Percentiles rank a stretch among this genome's conserved stretches.
Conservation (phyloP, 2,888 invertebrate genomes). For the Ochropacha duplaris region DNA sequence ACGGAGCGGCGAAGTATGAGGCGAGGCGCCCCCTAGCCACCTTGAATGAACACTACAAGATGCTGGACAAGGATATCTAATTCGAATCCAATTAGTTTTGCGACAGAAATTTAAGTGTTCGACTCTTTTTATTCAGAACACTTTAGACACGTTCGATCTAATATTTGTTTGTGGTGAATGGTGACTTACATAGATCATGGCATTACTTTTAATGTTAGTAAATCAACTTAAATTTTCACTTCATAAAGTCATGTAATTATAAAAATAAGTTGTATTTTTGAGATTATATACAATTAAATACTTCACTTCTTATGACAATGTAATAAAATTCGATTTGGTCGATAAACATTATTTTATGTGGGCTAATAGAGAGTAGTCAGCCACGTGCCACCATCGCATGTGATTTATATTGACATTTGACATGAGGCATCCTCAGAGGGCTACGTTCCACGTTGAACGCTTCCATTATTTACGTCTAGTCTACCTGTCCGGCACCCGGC, state of each 20-base stretch:
- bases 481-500: conserved; percentile 33
- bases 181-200: no score
- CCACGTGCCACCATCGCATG: conserved; percentile 32
- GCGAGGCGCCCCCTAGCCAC: neutral
- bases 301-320: neutral
- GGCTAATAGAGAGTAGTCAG: conserved; percentile 15
- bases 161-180: no score
- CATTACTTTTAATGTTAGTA: no score
- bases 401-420: conserved; percentile 62
- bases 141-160: no score
- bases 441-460: conserved; percentile 46
- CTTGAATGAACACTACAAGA: neutral
- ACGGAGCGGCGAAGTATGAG: conserved; percentile 9
- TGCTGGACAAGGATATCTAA: neutral
- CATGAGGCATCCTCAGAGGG: conserved; percentile 43
- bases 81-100: neutral
- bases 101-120: neutral
- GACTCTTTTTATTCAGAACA: no score
- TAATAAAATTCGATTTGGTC: neutral
- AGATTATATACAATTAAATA: no score
- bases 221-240: no score
- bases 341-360: neutral
- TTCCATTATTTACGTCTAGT: conserved; percentile 73
- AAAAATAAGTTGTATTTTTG: no score
- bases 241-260: no score